phyloP scores from a whole-genome alignment of 2,113 vertebrate genomes.

The Stictonetta naevosa region DNA sequence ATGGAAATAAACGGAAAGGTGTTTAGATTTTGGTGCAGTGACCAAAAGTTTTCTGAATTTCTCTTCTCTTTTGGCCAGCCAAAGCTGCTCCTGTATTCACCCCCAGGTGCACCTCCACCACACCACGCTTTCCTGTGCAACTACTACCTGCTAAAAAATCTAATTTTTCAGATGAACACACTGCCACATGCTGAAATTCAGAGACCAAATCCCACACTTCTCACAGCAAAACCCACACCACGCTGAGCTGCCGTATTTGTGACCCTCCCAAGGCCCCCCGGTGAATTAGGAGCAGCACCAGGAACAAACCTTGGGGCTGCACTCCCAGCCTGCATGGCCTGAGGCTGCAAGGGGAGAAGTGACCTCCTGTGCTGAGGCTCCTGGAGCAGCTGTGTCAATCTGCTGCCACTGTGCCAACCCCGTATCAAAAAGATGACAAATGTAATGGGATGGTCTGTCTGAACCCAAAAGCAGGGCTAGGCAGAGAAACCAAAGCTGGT shows the following conservation, averaged over 20 bases:
- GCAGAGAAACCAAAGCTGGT: not conserved
- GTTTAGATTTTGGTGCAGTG: not conserved
- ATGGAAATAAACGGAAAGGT: not conserved
- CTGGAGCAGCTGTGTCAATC: not conserved
- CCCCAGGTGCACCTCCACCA: too few relatives aligned
- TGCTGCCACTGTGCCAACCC: not conserved
- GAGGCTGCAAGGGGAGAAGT: not conserved
- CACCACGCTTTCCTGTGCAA: not conserved
- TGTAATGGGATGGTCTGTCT: not conserved
- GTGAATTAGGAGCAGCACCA: not conserved
- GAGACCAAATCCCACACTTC: not conserved
- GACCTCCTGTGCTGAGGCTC: fast-evolving
- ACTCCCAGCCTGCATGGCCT: too few relatives aligned
- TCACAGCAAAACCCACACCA: not conserved
- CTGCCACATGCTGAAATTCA: not conserved
- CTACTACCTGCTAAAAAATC: not conserved
- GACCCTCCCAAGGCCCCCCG: not conserved
- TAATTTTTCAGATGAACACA: not conserved
- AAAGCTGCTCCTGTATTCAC: not conserved
- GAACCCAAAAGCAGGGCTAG: not conserved
- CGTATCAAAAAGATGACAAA: not conserved
- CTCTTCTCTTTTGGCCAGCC: not conserved
- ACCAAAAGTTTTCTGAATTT: not conserved
- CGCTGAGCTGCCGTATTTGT: fast-evolving
- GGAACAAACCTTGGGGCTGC: not conserved